These are phyloP conservation scores for Penaeus vannamei DNA, from an alignment of 1,140 invertebrate genomes.

Conservation along the genomic window DNA sequence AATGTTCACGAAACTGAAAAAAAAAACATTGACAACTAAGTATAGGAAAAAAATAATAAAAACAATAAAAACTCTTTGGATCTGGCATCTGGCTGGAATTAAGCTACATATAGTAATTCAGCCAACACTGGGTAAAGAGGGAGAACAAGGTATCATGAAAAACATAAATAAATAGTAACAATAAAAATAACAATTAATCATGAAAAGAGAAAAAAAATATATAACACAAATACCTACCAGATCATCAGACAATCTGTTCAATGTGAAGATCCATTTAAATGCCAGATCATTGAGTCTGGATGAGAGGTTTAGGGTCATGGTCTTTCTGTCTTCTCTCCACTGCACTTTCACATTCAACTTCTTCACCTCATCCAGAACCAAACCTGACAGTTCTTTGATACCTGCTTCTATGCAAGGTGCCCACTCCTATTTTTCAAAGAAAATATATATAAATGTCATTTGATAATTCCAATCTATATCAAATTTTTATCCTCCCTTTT, in stretches of 20 bases:
- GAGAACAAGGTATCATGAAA: background rate
- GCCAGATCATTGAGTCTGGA: constrained; percentile 39
- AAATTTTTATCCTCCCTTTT: too few relatives aligned
- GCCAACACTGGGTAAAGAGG: too few relatives aligned
- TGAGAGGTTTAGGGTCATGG: background rate
- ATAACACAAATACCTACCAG: constrained; percentile 26
- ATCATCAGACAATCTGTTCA: constrained; percentile 45
- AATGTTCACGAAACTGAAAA: constrained; percentile 51
- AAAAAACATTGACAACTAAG: background rate
- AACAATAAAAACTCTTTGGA: background rate
- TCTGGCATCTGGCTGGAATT: too few relatives aligned
- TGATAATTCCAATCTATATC: background rate
- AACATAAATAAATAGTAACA: background rate
- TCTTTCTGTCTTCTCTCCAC: constrained; percentile 20
- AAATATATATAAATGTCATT: background rate
- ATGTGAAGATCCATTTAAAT: constrained; percentile 47
- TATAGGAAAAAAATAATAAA: background rate
- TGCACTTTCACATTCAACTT: constrained; percentile 18
- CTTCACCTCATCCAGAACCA: constrained; percentile 38
- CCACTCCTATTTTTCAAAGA: constrained; percentile 24
- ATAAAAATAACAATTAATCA: background rate
- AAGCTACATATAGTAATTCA: too few relatives aligned
- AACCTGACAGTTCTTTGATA: background rate
- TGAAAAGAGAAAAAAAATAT: background rate
- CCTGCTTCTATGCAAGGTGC: constrained; percentile 46